Percentiles rank a stretch among this genome's conserved stretches.
Evolutionary conservation across 2,888 invertebrate genomes (phyloP).

Genomic region (Arctia plantaginis): DNA sequence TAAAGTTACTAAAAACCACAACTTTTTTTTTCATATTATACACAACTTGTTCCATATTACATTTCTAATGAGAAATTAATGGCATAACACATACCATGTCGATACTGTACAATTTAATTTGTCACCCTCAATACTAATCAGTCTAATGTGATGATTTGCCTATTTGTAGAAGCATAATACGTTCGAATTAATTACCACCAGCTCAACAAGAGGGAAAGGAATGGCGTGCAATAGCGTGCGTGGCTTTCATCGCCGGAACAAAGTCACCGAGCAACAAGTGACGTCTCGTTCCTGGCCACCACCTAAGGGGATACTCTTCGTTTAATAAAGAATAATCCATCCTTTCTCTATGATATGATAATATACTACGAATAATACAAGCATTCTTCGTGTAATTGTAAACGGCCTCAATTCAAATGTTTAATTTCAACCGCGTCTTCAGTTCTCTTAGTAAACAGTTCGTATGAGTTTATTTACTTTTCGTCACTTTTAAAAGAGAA

Average conservation of each 20-base stretch:
- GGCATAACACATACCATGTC: conserved; percentile 3
- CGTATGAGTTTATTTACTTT: conserved; percentile 84
- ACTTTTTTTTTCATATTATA: not conserved
- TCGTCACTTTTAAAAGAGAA: conserved; percentile 81
- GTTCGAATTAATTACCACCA: conserved; percentile 63
- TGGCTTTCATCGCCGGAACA: conserved; percentile 81
- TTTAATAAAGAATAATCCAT: conserved; percentile 47
- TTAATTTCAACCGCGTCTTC: conserved; percentile 63
- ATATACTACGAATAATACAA: conserved; percentile 23
- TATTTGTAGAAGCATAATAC: conserved; percentile 46
- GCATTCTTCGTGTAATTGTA: conserved; percentile 38
- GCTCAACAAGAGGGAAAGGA: conserved; percentile 69
- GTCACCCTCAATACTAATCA: conserved; percentile 38
- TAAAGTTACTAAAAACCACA: not conserved
- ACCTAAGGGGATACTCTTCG: conserved; percentile 65
- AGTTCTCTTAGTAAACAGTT: conserved; percentile 76
- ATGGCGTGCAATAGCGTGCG: conserved; percentile 80
- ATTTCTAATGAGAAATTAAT: not conserved
- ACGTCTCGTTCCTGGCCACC: conserved; percentile 67
- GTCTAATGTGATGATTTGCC: conserved; percentile 41
- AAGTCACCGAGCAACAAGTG: conserved; percentile 83
- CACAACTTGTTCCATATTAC: not conserved
- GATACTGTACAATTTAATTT: conserved; percentile 26
- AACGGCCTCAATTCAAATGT: conserved; percentile 55
- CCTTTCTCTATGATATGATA: conserved; percentile 28